A percentile compares a stretch with the other conserved stretches of the same genome.
phyloP scores from a whole-genome alignment of 2,888 invertebrate genomes.

The Andrena chrysosceles region DNA sequence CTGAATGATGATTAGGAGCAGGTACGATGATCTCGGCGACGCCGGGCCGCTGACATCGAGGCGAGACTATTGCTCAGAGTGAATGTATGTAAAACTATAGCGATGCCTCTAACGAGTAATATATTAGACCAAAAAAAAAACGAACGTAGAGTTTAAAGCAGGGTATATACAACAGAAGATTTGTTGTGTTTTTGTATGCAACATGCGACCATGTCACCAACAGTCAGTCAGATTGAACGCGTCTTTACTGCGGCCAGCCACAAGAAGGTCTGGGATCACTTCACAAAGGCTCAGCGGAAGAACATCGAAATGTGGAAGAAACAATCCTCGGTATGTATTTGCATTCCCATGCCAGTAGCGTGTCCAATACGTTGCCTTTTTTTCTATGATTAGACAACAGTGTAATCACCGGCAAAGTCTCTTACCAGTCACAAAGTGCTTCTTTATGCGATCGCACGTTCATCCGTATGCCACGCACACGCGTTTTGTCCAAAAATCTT shows the following conservation, averaged over 20 bases:
- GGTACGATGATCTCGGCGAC: slow-evolving; percentile 10
- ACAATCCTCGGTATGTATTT: slow-evolving; percentile 94
- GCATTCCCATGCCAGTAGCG: slow-evolving; percentile 68
- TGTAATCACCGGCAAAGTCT: slow-evolving; percentile 60
- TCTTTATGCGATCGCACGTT: slow-evolving; percentile 69
- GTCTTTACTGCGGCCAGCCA: slow-evolving; percentile 98
- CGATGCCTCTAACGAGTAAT: slow-evolving; percentile 58
- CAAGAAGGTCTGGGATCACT: slow-evolving; percentile 99
- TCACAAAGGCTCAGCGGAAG: slow-evolving; percentile 99
- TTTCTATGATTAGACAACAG: slow-evolving; percentile 55
- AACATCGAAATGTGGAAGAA: slow-evolving; percentile 99
- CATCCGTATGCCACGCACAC: slow-evolving; percentile 58
- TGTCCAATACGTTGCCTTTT: slow-evolving; percentile 53
- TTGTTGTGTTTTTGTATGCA: slow-evolving; percentile 85
- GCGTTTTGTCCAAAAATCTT: slow-evolving; percentile 67
- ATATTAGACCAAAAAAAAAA: slow-evolving; percentile 52
- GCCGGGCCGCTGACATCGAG: slow-evolving; percentile 9
- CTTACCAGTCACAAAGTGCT: slow-evolving; percentile 60
- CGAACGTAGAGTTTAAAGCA: slow-evolving; percentile 73
- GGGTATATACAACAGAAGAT: slow-evolving; percentile 84
- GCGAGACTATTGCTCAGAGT: slow-evolving; percentile 16
- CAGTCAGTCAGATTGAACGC: slow-evolving; percentile 99
- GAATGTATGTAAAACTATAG: slow-evolving; percentile 54
- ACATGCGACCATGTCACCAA: slow-evolving; percentile 84
- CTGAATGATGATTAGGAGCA: slow-evolving; percentile 31